Percentiles rank a stretch among this genome's conserved stretches.
These are phyloP conservation scores for Rhyacophila brunnea DNA, from an alignment of 1,140 invertebrate genomes.

Conservation along the genomic window DNA sequence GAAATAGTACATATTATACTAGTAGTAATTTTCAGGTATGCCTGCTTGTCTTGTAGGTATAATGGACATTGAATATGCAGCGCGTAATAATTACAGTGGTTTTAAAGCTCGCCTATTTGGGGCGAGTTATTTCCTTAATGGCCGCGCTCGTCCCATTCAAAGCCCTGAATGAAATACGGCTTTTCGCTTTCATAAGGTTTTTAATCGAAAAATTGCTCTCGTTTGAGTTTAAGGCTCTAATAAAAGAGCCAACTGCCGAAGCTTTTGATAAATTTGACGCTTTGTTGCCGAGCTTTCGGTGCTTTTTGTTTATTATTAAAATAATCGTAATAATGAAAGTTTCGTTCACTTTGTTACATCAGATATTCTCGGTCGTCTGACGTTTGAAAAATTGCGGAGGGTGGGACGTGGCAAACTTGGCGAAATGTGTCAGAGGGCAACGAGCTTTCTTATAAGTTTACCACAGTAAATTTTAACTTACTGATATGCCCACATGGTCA, in stretches of 20 bases:
- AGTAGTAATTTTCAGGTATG: too few species aligned
- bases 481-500: too few species aligned
- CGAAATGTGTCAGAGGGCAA: too few species aligned
- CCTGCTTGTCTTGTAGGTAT: too few species aligned
- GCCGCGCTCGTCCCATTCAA: not conserved
- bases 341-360: not conserved
- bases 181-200: conserved; percentile 14
- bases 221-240: conserved; percentile 20
- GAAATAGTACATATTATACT: too few species aligned
- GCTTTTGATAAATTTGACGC: conserved; percentile 21
- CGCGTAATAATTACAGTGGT: not conserved
- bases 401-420: too few species aligned
- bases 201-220: conserved; percentile 26
- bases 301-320: conserved; percentile 7
- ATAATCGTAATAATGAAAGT: conserved; percentile 4
- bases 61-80: conserved; percentile 1
- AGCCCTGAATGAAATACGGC: not conserved
- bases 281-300: conserved; percentile 6
- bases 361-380: not conserved
- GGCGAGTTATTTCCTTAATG: conserved; percentile 19
- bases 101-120: conserved; percentile 2
- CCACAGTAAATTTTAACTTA: too few species aligned
- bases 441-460: too few species aligned
- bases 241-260: conserved; percentile 18
- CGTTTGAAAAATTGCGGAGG: too few species aligned